Evolutionary conservation across 2,113 vertebrate genomes (phyloP).

Genomic region (Riparia riparia): DNA sequence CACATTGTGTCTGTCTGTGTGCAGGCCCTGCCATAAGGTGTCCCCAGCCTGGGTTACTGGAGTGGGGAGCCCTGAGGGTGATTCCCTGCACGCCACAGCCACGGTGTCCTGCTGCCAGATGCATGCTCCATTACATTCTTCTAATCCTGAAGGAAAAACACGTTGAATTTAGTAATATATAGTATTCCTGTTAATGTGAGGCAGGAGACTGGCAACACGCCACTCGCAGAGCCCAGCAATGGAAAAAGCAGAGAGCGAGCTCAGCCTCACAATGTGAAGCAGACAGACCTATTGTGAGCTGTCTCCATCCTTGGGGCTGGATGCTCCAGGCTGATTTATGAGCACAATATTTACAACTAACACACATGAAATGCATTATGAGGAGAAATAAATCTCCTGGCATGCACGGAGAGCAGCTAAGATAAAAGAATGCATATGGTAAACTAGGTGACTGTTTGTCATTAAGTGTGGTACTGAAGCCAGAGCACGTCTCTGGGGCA

Average conservation of each 20-base stretch:
- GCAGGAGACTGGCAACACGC: constrained; percentile 22
- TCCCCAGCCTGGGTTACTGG: neutral
- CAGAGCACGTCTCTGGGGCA: constrained; percentile 37
- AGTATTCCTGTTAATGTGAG: constrained; percentile 42
- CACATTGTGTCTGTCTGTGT: neutral
- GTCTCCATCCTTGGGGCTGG: constrained; percentile 35
- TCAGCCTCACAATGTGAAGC: constrained; percentile 16
- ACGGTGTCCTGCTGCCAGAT: neutral
- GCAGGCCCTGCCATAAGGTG: neutral
- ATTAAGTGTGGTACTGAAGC: constrained; percentile 33
- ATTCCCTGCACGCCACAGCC: neutral
- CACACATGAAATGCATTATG: constrained; percentile 63
- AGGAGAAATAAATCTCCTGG: constrained; percentile 53
- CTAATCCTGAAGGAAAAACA: constrained; percentile 48
- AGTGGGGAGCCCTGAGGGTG: neutral
- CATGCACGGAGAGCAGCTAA: constrained; percentile 35
- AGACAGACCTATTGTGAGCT: constrained; percentile 52
- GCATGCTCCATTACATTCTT: constrained; percentile 2
- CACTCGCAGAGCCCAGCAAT: constrained; percentile 12
- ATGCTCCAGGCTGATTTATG: constrained; percentile 53
- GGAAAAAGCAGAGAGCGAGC: constrained; percentile 30
- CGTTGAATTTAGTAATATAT: constrained; percentile 20
- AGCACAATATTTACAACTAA: constrained; percentile 58
- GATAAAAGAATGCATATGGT: constrained; percentile 58
- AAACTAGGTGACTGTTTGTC: constrained; percentile 56